These are phyloP conservation scores for Pseudococcus viburni DNA, from an alignment of 2,888 invertebrate genomes.

Conservation along the genomic window DNA sequence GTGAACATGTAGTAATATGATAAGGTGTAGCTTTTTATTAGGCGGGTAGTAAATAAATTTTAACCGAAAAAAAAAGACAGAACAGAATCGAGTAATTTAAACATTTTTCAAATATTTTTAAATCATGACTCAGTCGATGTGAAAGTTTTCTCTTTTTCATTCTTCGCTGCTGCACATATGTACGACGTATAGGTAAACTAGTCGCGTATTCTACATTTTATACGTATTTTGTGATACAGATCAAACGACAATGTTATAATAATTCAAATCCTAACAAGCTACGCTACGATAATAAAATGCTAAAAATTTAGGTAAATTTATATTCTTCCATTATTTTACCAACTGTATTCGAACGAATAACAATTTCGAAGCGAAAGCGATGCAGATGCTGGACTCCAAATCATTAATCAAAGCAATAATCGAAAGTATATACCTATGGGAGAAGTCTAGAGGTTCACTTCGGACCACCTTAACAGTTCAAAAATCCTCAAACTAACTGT, in stretches of 20 bases:
- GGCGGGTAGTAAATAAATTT: slow-evolving; percentile 41
- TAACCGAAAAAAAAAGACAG: slow-evolving; percentile 4
- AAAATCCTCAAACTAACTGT: background rate
- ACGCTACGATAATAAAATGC: background rate
- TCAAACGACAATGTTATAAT: slow-evolving; percentile 34
- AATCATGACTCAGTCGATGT: slow-evolving; percentile 14
- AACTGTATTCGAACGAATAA: background rate
- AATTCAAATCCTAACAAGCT: slow-evolving; percentile 18
- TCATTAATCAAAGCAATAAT: slow-evolving; percentile 38
- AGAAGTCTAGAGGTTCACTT: background rate
- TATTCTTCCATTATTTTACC: slow-evolving; percentile 3
- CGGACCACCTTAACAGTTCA: slow-evolving; percentile 13
- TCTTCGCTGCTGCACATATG: background rate
- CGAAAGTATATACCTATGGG: slow-evolving; percentile 38
- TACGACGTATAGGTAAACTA: background rate
- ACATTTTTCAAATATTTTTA: slow-evolving; percentile 49
- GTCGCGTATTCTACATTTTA: slow-evolving; percentile 22
- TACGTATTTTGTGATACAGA: background rate
- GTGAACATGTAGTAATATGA: slow-evolving; percentile 29
- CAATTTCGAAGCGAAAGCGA: slow-evolving; percentile 28
- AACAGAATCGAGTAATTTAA: slow-evolving; percentile 38
- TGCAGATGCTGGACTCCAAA: slow-evolving; percentile 19
- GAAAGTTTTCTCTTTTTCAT: slow-evolving; percentile 50
- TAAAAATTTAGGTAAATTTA: slow-evolving; percentile 23
- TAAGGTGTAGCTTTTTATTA: slow-evolving; percentile 48